These are phyloP conservation scores for Hetaerina americana DNA, from an alignment of 1,140 invertebrate species.

Conservation along the genomic window DNA sequence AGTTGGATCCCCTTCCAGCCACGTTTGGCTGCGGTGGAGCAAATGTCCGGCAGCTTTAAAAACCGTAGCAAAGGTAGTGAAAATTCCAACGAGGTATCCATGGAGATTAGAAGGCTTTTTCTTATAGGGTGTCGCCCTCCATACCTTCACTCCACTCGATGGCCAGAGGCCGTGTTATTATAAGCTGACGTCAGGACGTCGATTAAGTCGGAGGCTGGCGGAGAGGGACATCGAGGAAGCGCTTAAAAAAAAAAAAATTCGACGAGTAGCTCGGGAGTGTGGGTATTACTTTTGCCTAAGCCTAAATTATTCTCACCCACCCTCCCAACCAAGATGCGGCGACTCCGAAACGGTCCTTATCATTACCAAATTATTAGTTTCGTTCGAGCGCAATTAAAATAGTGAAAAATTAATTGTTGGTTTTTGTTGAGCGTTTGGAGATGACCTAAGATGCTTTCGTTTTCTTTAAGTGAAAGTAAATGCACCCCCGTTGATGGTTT, in stretches of 20 bases:
- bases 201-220: not conserved
- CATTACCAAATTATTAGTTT: too few species aligned
- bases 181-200: not conserved
- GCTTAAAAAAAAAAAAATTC: not conserved
- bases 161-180: not conserved
- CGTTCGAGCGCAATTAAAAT: too few species aligned
- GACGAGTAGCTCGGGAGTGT: not conserved
- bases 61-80: too few species aligned
- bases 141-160: not conserved
- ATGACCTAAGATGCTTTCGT: too few species aligned
- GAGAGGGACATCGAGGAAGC: not conserved
- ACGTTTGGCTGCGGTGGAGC: not conserved
- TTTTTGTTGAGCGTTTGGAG: too few species aligned
- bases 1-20: too few species aligned
- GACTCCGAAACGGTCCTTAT: not conserved
- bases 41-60: not conserved
- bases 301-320: not conserved
- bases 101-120: not conserved
- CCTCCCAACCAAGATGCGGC: not conserved
- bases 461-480: too few species aligned
- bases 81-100: not conserved
- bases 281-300: not conserved
- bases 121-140: not conserved
- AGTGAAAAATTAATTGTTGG: too few species aligned
- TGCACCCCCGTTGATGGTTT: too few species aligned